These are phyloP conservation scores for Rhinatrema bivittatum DNA, from an alignment of 2,797 vertebrate species.

Conservation along the genomic window DNA sequence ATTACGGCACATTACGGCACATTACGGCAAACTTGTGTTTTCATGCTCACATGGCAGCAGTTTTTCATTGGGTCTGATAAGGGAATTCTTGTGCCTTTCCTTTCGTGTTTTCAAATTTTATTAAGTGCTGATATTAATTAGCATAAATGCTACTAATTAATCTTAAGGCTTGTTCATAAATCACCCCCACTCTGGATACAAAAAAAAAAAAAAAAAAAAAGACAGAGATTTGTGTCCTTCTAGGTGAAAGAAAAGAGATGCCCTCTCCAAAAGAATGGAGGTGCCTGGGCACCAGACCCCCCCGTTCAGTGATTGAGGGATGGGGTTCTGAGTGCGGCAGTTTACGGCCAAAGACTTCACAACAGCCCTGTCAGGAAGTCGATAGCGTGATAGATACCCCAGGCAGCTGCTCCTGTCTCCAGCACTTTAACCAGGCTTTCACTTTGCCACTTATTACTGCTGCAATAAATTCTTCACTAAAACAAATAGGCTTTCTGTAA, in stretches of 20 bases:
- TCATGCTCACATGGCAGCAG: not conserved
- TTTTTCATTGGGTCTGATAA: constrained; percentile 7
- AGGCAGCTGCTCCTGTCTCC: constrained; percentile 63
- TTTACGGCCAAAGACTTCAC: constrained; percentile 85
- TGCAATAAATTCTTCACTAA: constrained; percentile 82
- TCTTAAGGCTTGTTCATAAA: constrained; percentile 23
- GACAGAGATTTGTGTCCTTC: constrained; percentile 66
- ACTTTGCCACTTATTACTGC: constrained; percentile 87
- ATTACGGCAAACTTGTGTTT: constrained; percentile 15
- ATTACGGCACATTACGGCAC: not conserved
- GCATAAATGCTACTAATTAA: constrained; percentile 25
- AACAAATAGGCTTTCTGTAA: constrained; percentile 58
- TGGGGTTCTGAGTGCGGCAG: constrained; percentile 61
- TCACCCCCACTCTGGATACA: constrained; percentile 23
- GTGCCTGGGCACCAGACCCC: constrained; percentile 61
- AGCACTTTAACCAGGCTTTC: constrained; percentile 74
- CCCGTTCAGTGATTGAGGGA: constrained; percentile 67
- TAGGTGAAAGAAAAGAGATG: constrained; percentile 69
- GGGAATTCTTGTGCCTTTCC: not conserved
- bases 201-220: no score
- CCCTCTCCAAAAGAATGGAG: constrained; percentile 60
- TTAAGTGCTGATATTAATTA: not conserved
- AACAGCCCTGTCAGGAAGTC: constrained; percentile 78
- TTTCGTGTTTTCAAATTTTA: constrained; percentile 18
- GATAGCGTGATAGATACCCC: constrained; percentile 78